Conservation (phyloP, 2,113 vertebrate genomes). For the Romanogobio albipinnatus region DNA sequence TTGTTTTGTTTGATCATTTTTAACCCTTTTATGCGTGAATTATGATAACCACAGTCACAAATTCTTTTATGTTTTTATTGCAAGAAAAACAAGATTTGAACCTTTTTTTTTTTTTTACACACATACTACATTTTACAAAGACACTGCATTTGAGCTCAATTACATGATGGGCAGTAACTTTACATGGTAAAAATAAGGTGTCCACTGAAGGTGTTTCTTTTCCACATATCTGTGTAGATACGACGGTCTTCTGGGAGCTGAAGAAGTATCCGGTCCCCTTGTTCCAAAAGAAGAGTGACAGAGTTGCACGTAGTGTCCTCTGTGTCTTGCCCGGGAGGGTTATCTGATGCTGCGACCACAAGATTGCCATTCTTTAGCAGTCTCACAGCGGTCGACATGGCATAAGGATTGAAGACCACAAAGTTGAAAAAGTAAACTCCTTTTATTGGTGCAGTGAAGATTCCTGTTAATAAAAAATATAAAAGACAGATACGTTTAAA, state of each 20-base stretch:
- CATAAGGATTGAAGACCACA: slow-evolving; percentile 23
- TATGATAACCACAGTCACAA: neutral
- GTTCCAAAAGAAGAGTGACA: slow-evolving; percentile 24
- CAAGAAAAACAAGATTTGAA: no score
- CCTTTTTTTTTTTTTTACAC: no score
- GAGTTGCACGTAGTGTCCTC: slow-evolving; percentile 38
- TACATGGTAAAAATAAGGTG: slow-evolving; percentile 10
- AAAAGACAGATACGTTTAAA: no score
- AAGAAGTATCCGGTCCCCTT: slow-evolving; percentile 25
- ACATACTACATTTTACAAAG: no score
- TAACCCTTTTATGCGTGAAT: neutral
- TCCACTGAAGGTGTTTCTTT: slow-evolving; percentile 39
- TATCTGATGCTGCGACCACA: slow-evolving; percentile 23
- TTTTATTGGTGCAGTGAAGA: slow-evolving; percentile 32
- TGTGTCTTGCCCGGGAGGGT: neutral
- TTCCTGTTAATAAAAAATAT: neutral
- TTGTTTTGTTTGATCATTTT: no score
- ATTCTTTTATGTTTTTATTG: no score
- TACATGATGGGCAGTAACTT: neutral
- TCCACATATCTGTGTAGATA: slow-evolving; percentile 25
- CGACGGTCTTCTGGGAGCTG: neutral
- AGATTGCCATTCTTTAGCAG: slow-evolving; percentile 19
- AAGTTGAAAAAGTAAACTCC: slow-evolving; percentile 46
- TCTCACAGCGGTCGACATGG: neutral
- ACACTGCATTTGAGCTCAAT: neutral